Base-by-base conservation (phyloP, 2,113 vertebrate genomes). In the Cheilinus undulatus region DNA sequence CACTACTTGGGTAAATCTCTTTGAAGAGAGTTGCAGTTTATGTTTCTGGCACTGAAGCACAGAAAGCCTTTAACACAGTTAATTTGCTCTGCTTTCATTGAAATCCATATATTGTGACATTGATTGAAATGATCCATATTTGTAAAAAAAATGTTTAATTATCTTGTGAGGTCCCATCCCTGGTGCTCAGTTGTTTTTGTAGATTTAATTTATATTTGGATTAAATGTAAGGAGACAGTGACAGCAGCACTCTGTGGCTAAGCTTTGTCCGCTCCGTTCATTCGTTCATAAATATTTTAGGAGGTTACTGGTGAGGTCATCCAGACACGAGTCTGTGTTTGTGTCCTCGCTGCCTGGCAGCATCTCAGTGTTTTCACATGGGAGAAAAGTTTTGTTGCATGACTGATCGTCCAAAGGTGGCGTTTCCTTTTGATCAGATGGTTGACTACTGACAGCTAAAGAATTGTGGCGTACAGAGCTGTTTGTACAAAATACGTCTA, bases 271-370 rank as follows among this genome's bases (percentile, higher is more conserved):
- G 53, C 46, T 73, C 12, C 32, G 7, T 48, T 85, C 26, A 43
- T 28, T 27, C 36, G 9, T 63, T 73, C 48, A 71, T 86, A 13
- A 72, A 85, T 85, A 72, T 73, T 90, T 83, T 32, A 86, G 58
- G 8, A 70, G 51, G 45, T 60, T 62, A 23, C 43, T 11, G 9
- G 13, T 59, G 34, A 72, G 50, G 66, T 73, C 49, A 54, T 59
- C 28, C n/a, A 52, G 24, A 13, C 51, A 45, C 28, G 42, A 23
- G 51, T 63, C 24, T 67, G 26, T 67, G 40, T 75, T 69, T 74
- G 38, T 51, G 54, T 65, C 38, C 42, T 22, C 27, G 63, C 75
- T 70, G 71, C 68, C 38, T 38, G 63, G 62, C 58, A 70, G 53
- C 9, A 8, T 50, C 58, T 71, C n/a, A 27, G 17, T 38, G 26